A percentile compares a stretch with the other conserved stretches of the same genome.
phyloP scores from a whole-genome alignment of 2,888 invertebrate genomes.

The Ernsta delagoae region DNA sequence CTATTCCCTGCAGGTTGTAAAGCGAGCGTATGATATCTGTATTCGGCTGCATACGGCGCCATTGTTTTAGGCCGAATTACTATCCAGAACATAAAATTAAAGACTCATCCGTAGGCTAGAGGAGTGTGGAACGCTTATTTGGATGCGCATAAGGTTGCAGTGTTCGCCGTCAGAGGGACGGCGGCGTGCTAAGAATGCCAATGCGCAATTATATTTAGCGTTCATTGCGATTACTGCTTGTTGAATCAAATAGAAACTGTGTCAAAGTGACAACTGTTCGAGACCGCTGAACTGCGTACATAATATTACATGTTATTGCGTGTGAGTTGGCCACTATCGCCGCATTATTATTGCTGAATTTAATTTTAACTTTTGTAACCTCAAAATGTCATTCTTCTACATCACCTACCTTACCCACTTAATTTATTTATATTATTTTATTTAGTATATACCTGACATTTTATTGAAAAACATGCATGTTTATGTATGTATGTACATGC shows the following conservation, averaged over 20 bases:
- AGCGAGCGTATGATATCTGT: conserved; percentile 45
- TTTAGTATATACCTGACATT: not conserved
- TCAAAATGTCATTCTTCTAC: not conserved
- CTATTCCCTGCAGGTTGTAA: conserved; percentile 45
- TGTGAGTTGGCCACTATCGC: conserved; percentile 1
- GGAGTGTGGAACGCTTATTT: conserved; percentile 65
- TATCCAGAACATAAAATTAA: conserved; percentile 62
- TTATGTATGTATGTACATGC: no score
- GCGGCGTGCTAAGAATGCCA: conserved; percentile 66
- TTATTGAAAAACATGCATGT: no score
- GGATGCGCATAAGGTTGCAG: conserved; percentile 67
- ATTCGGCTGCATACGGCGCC: conserved; percentile 51
- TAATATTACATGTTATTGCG: no score
- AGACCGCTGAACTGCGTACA: conserved; percentile 21
- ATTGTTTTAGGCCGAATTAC: conserved; percentile 62
- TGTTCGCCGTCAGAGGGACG: conserved; percentile 57
- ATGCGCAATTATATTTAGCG: conserved; percentile 74
- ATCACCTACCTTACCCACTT: not conserved
- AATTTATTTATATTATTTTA: not conserved
- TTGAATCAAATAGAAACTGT: conserved; percentile 69
- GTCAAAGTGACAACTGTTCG: conserved; percentile 53
- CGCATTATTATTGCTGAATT: not conserved
- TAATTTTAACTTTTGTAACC: conserved; percentile 2
- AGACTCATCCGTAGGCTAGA: conserved; percentile 72
- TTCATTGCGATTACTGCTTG: conserved; percentile 64